Evolutionary conservation across 2,888 invertebrate genomes (phyloP).

Genomic region (Drosophila hawaiiensis): DNA sequence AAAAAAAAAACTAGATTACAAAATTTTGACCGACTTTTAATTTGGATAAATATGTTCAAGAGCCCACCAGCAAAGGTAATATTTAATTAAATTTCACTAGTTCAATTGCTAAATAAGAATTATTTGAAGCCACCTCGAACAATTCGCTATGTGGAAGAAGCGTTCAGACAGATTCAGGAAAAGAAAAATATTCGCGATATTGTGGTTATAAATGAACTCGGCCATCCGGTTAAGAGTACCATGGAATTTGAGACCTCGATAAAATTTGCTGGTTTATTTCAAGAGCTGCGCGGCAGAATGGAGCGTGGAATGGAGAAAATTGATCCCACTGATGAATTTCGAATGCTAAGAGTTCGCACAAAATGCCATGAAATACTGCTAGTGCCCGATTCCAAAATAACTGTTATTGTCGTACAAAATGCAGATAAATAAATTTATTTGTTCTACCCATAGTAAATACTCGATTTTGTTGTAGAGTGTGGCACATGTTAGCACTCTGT

Average conservation of each 20-base stretch:
- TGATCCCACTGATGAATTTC: slow-evolving; percentile 78
- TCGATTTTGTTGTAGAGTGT: background rate
- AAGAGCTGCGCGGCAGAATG: slow-evolving; percentile 78
- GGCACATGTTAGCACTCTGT: background rate
- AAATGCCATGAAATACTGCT: slow-evolving; percentile 80
- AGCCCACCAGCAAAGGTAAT: slow-evolving; percentile 51
- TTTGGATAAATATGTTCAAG: slow-evolving; percentile 43
- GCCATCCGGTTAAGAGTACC: slow-evolving; percentile 82
- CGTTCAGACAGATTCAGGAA: slow-evolving; percentile 69
- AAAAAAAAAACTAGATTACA: slow-evolving; percentile 6
- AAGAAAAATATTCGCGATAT: slow-evolving; percentile 80
- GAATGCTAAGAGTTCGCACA: slow-evolving; percentile 81
- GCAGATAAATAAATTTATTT: slow-evolving; percentile 69
- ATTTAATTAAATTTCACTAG: background rate
- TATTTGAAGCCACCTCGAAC: slow-evolving; percentile 64
- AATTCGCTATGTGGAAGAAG: slow-evolving; percentile 81
- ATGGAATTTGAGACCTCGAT: slow-evolving; percentile 74
- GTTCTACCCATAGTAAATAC: background rate
- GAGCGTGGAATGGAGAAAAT: slow-evolving; percentile 77
- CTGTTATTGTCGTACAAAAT: slow-evolving; percentile 82
- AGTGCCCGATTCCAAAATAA: slow-evolving; percentile 82
- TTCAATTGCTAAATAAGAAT: background rate
- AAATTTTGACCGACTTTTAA: slow-evolving; percentile 13
- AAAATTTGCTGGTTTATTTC: slow-evolving; percentile 81
- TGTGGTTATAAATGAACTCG: slow-evolving; percentile 79